Evolutionary conservation across 2,113 vertebrate genomes (phyloP).

Genomic region (Ciconia stormi): DNA sequence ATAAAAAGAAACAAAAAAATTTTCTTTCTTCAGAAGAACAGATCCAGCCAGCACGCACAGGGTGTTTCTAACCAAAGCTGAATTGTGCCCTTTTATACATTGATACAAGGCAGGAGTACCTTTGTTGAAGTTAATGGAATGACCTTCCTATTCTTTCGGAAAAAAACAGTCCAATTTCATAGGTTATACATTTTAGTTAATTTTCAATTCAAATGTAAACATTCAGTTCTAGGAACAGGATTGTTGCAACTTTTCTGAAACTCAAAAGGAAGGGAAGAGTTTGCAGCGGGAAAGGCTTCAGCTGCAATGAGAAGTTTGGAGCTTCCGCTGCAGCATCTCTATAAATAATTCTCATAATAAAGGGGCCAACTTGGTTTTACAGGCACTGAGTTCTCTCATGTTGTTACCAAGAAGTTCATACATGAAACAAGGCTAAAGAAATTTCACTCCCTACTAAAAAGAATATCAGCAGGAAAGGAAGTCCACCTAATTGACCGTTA

Average conservation of each 20-base stretch:
- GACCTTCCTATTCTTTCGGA: not conserved
- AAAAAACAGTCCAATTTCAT: not conserved
- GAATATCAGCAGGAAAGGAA: constrained; percentile 21
- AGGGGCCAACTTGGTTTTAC: not conserved
- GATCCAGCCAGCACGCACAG: not conserved
- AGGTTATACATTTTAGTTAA: not conserved
- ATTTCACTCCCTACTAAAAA: constrained; percentile 29
- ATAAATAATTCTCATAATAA: not conserved
- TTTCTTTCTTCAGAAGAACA: not conserved
- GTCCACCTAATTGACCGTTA: constrained; percentile 27
- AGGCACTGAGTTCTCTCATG: not conserved
- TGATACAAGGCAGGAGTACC: not conserved
- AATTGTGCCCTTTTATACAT: not conserved
- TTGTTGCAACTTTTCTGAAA: not conserved
- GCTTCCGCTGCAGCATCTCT: not conserved
- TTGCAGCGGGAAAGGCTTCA: not conserved
- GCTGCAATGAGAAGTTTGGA: not conserved
- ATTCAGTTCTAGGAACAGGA: not conserved
- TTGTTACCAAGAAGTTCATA: not conserved
- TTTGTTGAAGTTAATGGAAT: not conserved
- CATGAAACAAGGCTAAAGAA: constrained; percentile 1
- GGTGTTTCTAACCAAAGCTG: not conserved
- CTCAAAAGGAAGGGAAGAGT: not conserved
- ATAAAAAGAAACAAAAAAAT: not conserved
- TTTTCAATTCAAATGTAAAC: constrained; percentile 53